Percentiles rank a stretch among this genome's conserved stretches.
Conservation (phyloP, 2,797 vertebrate species). For the Muraenolepis orangiensis region DNA sequence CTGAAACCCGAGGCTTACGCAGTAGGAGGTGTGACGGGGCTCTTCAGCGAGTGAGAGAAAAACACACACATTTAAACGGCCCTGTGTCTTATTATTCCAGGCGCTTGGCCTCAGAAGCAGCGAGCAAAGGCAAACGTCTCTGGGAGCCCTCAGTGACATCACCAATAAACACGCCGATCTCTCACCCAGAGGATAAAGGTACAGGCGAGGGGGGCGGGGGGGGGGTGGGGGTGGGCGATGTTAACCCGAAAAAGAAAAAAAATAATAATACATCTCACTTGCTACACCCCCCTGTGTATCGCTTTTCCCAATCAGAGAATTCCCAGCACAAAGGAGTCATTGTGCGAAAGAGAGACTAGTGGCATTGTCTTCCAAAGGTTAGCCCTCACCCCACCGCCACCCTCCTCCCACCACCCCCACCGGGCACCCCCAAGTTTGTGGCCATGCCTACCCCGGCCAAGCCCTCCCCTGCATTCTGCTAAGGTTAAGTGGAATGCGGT, state of each 20-base stretch:
- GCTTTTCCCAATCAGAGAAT: conserved; percentile 77
- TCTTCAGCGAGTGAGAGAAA: no score
- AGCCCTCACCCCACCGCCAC: conserved; percentile 40
- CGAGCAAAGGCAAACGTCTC: no score
- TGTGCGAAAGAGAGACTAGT: conserved; percentile 78
- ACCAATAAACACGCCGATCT: conserved; percentile 44
- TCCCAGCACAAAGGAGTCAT: conserved; percentile 76
- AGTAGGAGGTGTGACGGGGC: no score
- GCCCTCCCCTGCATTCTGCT: conserved; percentile 66
- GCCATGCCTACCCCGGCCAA: conserved; percentile 62
- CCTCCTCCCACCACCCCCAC: conserved; percentile 9
- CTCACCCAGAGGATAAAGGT: conserved; percentile 29
- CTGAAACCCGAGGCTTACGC: no score
- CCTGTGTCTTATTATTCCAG: neutral
- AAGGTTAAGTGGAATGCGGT: conserved; percentile 76
- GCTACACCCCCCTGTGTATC: conserved; percentile 76
- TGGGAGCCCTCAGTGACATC: conserved; percentile 17
- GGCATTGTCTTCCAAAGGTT: conserved; percentile 82
- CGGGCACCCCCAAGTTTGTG: conserved; percentile 53
- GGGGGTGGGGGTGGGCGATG: no score
- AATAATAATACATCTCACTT: conserved; percentile 56
- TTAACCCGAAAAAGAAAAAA: conserved; percentile 7
- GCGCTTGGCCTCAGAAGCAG: conserved; percentile 4
- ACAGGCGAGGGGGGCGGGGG: conserved; percentile 21
- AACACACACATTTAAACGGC: neutral